Base-by-base conservation (phyloP, 2,797 vertebrate species). In the Sebastolobus altivelis region DNA sequence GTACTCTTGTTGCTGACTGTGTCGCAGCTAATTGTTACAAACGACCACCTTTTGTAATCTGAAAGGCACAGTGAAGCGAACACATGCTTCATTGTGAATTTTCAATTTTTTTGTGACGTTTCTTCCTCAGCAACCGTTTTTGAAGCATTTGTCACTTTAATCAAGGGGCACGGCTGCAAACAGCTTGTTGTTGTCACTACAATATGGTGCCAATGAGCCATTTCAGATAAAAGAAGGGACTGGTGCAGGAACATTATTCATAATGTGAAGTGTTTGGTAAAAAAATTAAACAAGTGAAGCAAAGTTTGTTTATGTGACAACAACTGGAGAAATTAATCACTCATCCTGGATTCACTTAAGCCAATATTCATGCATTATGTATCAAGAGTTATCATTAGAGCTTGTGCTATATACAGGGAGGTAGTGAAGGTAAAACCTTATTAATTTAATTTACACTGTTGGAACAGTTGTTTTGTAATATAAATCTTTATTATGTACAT, bases 121-220 rank as follows among this genome's bases (percentile, higher is more conserved):
- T 87, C 20, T 40, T 72, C n/a, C 1, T 14, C 31, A 14, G 49
- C 18, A 7, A 43, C 69, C 12, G 8, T 55, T 60, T 60, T 52
- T 67, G 13, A 18, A 12, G 27, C 14, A 62, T 81, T 72, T 70
- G 62, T 73, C 65, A 76, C 38, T 65, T 75, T 77, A 79, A 65
- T 85, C 49, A 81, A 79, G 55, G 59, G 43, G 14, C 52, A 52
- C 20, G 29, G 16, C 52, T 73, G 55, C 9, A 75, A 81, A 72
- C 55, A 65, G 60, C 33, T 78, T 77, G 73, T 62, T 81, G 58
- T 66, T 68, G 66, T 37, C 29, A 38, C 31, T 70, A 54, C 35
- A 75, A 62, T 20, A 40, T 66, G 58, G 40, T 20, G 35, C 35
- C 58, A 77, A 59, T 89, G 80, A 85, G 75, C 72, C 82, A 77